A percentile compares a stretch with the other conserved stretches of the same genome.
phyloP scores from a whole-genome alignment of 2,888 invertebrate species.

The Sycophila texana region DNA sequence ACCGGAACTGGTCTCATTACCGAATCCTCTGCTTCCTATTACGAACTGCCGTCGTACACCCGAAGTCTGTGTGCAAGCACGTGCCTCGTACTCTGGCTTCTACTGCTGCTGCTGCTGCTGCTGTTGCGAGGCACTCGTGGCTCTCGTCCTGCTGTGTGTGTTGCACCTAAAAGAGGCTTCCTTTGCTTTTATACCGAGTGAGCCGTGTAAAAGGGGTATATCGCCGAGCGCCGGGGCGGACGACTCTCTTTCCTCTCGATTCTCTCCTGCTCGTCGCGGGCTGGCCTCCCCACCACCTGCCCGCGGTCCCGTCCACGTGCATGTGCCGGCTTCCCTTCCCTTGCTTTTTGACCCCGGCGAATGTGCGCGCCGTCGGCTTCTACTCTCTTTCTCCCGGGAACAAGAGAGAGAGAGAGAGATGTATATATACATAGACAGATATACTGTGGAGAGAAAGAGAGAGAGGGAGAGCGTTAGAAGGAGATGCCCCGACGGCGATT shows the following conservation, averaged over 20 bases:
- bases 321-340: slow-evolving; percentile 41
- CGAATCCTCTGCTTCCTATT: slow-evolving; percentile 1
- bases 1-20: slow-evolving; percentile 16
- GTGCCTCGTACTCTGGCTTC: slow-evolving; percentile 21
- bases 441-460: background rate
- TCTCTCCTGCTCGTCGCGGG: slow-evolving; percentile 59
- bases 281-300: slow-evolving; percentile 52
- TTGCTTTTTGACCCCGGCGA: slow-evolving; percentile 32
- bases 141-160: slow-evolving; percentile 64
- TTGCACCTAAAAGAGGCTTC: slow-evolving; percentile 74
- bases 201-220: slow-evolving; percentile 69
- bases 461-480: slow-evolving; percentile 3
- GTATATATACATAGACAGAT: too few relatives aligned
- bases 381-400: background rate
- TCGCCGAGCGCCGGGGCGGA: slow-evolving; percentile 55
- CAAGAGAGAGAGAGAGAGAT: slow-evolving; percentile 1
- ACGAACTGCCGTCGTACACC: slow-evolving; percentile 36
- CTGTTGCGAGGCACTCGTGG: slow-evolving; percentile 11
- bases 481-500: slow-evolving; percentile 13
- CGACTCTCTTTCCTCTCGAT: slow-evolving; percentile 58
- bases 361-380: background rate
- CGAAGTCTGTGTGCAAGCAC: slow-evolving; percentile 12
- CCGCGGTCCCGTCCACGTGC: slow-evolving; percentile 29
- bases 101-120: slow-evolving; percentile 19
- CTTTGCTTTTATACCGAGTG: slow-evolving; percentile 75